phyloP scores from a whole-genome alignment of 1,140 invertebrate genomes.

The Medauroidea extradentata region DNA sequence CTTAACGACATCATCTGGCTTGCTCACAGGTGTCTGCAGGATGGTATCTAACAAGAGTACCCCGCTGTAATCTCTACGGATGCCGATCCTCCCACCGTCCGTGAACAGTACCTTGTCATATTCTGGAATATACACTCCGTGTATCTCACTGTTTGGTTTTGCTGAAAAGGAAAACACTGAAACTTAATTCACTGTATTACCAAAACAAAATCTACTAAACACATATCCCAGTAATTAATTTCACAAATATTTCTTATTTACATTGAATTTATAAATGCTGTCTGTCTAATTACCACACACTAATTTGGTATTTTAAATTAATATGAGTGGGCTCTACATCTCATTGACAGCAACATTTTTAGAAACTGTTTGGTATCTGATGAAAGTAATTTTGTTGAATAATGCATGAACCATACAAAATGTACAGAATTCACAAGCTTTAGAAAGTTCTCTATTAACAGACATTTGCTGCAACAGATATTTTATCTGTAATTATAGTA shows the following conservation, averaged over 20 bases:
- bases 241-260: not conserved
- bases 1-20: constrained; percentile 68
- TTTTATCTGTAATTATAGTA: no score
- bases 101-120: constrained; percentile 78
- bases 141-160: constrained; percentile 49
- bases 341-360: not conserved
- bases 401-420: no score
- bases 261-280: no score
- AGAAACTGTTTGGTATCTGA: no score
- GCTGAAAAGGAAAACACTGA: constrained; percentile 43
- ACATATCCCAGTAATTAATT: not conserved
- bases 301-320: not conserved
- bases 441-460: no score
- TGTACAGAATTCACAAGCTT: no score
- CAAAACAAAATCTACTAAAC: not conserved
- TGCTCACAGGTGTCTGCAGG: constrained; percentile 69
- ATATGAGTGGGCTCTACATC: not conserved
- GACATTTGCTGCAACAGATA: no score
- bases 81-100: constrained; percentile 72
- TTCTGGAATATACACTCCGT: constrained; percentile 68
- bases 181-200: no score
- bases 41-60: constrained; percentile 83
- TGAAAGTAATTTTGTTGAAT: no score
- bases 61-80: constrained; percentile 85
- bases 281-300: not conserved